Percentiles rank a stretch among this genome's conserved stretches.
phyloP scores from a whole-genome alignment of 2,113 vertebrate species.

The Corythoichthys haematopterus region DNA sequence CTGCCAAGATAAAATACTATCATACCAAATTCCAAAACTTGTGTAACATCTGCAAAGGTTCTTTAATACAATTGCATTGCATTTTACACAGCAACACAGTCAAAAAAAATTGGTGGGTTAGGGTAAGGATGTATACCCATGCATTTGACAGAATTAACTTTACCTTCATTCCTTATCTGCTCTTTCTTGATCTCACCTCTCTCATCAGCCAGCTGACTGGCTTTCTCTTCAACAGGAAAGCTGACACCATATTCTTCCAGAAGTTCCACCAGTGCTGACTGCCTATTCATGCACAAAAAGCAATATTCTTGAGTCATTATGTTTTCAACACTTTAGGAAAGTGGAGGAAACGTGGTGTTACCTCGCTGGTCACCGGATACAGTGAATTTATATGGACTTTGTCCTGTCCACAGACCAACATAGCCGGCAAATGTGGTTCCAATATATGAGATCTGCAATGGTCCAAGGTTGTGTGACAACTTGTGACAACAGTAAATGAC shows the following conservation, averaged over 20 bases:
- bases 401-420: slow-evolving; percentile 91
- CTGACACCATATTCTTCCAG: slow-evolving; percentile 87
- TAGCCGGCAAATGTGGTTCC: slow-evolving; percentile 91
- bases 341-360: slow-evolving; percentile 30
- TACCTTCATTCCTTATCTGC: not conserved
- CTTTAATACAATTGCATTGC: too few species aligned
- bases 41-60: too few species aligned
- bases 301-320: not conserved
- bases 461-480: not conserved
- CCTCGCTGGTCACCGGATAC: slow-evolving; percentile 85
- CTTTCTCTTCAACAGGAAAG: slow-evolving; percentile 72
- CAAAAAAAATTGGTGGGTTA: too few species aligned
- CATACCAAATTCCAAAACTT: not conserved
- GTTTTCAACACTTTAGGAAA: not conserved
- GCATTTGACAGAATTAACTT: not conserved
- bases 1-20: slow-evolving; percentile 33
- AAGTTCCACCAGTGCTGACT: slow-evolving; percentile 84
- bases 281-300: slow-evolving; percentile 42
- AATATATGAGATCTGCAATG: slow-evolving; percentile 73
- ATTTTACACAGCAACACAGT: too few species aligned
- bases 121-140: too few species aligned
- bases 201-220: slow-evolving; percentile 88
- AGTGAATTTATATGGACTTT: slow-evolving; percentile 85
- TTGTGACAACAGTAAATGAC: slow-evolving; percentile 6
- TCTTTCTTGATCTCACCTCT: slow-evolving; percentile 69